Conservation (phyloP, 35 echinoderm and acorn worm genomes). For the Apostichopus japonicus region DNA sequence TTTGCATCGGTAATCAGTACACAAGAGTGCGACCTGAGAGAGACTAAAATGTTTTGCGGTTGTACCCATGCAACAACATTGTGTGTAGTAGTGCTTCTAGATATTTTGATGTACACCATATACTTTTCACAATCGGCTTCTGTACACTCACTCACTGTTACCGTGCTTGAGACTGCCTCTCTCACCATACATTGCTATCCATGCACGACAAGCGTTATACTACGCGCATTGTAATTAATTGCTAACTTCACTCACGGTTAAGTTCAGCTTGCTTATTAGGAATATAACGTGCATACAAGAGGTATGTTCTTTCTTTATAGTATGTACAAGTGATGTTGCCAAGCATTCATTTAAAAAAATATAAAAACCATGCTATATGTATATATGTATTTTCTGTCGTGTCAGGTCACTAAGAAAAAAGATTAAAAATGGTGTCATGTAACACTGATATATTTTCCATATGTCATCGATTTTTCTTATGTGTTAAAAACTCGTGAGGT, state of each 20-base stretch:
- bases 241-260: neutral
- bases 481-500: no score
- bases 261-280: neutral
- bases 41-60: neutral
- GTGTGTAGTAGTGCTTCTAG: slow-evolving; percentile 3
- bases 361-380: no score
- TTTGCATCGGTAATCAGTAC: slow-evolving; percentile 43
- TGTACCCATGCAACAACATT: slow-evolving; percentile 25
- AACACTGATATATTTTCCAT: no score
- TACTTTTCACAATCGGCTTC: slow-evolving; percentile 13
- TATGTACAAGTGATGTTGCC: no score
- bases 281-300: neutral
- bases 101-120: slow-evolving; percentile 46
- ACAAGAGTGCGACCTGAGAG: slow-evolving; percentile 17
- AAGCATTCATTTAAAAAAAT: no score
- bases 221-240: slow-evolving; percentile 22
- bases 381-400: no score
- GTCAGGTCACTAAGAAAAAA: no score
- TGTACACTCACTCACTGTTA: neutral
- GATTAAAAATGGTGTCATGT: no score
- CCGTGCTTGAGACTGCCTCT: neutral
- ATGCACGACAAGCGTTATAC: neutral
- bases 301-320: neutral
- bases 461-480: no score
- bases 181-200: neutral